A percentile compares a stretch with the other conserved stretches of the same genome.
Conservation (phyloP, 2,888 invertebrate species). For the Spodoptera picta region DNA sequence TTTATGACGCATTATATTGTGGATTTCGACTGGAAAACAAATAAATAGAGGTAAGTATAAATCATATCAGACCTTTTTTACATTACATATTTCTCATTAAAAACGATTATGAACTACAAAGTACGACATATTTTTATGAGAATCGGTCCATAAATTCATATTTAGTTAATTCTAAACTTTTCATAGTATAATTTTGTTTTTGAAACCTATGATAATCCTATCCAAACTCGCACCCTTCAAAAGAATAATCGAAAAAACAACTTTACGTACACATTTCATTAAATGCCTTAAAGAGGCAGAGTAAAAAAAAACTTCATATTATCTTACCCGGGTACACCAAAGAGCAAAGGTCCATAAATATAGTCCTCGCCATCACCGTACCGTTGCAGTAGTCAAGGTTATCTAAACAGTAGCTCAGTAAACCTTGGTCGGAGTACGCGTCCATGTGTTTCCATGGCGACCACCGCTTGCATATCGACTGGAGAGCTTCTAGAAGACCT, state of each 20-base stretch:
- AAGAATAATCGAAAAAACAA: too few relatives aligned
- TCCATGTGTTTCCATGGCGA: constrained; percentile 90
- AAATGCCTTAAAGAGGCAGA: not conserved
- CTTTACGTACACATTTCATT: too few relatives aligned
- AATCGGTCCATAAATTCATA: too few relatives aligned
- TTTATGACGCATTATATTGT: constrained; percentile 80
- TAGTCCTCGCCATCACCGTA: constrained; percentile 69
- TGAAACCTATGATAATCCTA: too few relatives aligned
- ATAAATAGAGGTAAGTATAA: not conserved
- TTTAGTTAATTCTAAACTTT: too few relatives aligned
- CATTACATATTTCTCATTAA: too few relatives aligned
- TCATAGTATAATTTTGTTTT: too few relatives aligned
- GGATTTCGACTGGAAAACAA: constrained; percentile 79
- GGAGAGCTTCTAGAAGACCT: constrained; percentile 90
- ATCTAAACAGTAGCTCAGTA: constrained; percentile 77
- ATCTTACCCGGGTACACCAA: constrained; percentile 79
- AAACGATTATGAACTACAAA: too few relatives aligned
- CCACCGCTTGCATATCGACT: constrained; percentile 90
- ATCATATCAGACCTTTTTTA: too few relatives aligned
- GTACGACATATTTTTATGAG: too few relatives aligned
- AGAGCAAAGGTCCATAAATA: constrained; percentile 76
- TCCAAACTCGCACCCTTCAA: too few relatives aligned
- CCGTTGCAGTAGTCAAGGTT: constrained; percentile 76
- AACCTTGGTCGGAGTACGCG: constrained; percentile 89
- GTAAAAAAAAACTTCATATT: not conserved